Conservation (phyloP, 2,113 vertebrate species). For the Psilopogon haemacephalus region DNA sequence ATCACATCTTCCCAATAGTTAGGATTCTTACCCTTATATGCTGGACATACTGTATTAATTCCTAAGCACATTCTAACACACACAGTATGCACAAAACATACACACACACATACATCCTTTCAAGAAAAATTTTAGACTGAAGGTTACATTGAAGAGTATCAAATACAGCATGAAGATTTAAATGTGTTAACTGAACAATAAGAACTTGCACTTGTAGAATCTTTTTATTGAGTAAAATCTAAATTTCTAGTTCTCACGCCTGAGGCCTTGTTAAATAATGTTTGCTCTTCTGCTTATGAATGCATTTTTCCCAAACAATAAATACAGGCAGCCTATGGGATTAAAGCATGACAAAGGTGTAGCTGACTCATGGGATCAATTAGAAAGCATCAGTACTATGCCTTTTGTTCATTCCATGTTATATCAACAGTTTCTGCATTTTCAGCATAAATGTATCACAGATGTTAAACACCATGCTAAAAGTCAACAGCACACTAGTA, state of each 20-base stretch:
- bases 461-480: conserved; percentile 36
- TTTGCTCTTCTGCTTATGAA: conserved; percentile 58
- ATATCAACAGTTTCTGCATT: conserved; percentile 49
- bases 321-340: conserved; percentile 70
- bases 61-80: not conserved
- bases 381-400: conserved; percentile 66
- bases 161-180: not conserved
- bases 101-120: not conserved
- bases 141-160: not conserved
- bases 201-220: not conserved
- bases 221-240: not conserved
- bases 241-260: conserved; percentile 21
- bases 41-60: not conserved
- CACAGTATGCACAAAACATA: not conserved
- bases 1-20: not conserved
- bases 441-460: conserved; percentile 43
- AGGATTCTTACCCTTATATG: accelerated
- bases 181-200: not conserved
- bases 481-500: not conserved
- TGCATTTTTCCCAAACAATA: conserved; percentile 66
- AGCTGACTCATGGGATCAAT: conserved; percentile 80
- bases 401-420: conserved; percentile 50
- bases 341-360: conserved; percentile 71
- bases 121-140: not conserved
- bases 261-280: conserved; percentile 48